Base-by-base conservation (phyloP, 2,888 invertebrate species). In the Drosophila koepferae region DNA sequence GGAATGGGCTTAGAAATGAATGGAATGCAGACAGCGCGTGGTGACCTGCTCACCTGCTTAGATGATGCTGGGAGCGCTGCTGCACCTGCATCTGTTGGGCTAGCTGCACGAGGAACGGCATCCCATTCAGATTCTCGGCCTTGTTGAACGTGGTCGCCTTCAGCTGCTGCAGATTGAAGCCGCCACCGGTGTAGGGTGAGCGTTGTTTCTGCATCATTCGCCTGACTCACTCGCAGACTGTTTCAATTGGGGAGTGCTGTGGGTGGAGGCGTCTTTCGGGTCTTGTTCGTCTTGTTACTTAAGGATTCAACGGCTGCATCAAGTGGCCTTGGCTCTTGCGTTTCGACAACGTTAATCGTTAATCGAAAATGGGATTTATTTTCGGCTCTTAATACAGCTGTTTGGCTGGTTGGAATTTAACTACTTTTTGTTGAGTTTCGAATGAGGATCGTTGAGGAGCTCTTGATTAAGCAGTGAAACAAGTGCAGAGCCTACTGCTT, bases 201-300 rank as follows among this genome's bases (percentile, higher is more conserved):
- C 84, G 86, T 49, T 71, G 86, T 9, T 86, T 86, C 28, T 83
- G 81, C 79, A 88, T 86, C 20, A 56, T 56, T n/a, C 48, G 38
- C 6, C 14, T 16, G 23, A 38, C 34, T 18, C n/a, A 12, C 31
- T 10, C 51, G 6, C 4, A n/a, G 38, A 23, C 10, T 5, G 9
- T 9, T 8, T 38, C 38, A 4, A 23, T 23, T 14, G 2, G 4
- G 7, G 8, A 20, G 20, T 23, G 23, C 23, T 23, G 23, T 23
- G 18, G 36, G 20, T 14, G 53, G 20, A 5, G 28, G 28, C 14
- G 53, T n/a, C 49, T 51, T 14, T 34, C 34, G 10, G 18, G 38
- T 54, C 7, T 28, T 28, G 6, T n/a, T 9, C 16, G 20, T 20
- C 34, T 36, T 14, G 4, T 20, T 8, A 8, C 18, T 8, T 0